Conservation (phyloP, 2,888 invertebrate genomes). For the Pomacea canaliculata region DNA sequence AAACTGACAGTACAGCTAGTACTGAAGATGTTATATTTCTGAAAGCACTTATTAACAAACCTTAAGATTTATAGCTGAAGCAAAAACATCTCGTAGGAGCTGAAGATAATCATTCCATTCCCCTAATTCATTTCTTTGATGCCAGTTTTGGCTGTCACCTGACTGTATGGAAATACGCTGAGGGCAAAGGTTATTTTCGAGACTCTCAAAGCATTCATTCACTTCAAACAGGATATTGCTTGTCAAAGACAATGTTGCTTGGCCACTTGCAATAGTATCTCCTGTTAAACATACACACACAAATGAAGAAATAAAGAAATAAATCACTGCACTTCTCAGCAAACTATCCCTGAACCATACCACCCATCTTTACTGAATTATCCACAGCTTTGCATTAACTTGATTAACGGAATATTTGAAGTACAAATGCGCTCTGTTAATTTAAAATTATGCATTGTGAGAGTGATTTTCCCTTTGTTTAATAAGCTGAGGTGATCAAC, state of each 20-base stretch:
- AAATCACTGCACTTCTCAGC: not conserved
- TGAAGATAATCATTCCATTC: slow-evolving; percentile 33
- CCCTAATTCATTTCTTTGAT: slow-evolving; percentile 7
- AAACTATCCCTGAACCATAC: no score
- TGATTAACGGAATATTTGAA: no score
- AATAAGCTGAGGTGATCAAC: no score
- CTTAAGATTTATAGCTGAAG: slow-evolving; percentile 31
- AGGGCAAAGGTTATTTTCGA: slow-evolving; percentile 17
- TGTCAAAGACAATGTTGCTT: slow-evolving; percentile 57
- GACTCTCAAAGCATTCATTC: slow-evolving; percentile 26
- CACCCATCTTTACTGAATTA: no score
- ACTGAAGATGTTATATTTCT: no score
- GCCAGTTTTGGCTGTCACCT: slow-evolving; percentile 5
- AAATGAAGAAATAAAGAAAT: not conserved
- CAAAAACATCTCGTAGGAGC: slow-evolving; percentile 32
- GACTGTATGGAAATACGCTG: slow-evolving; percentile 4
- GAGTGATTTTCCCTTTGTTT: no score
- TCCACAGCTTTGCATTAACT: no score
- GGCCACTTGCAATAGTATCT: slow-evolving; percentile 55
- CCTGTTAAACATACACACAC: slow-evolving; percentile 41
- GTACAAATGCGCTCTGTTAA: no score
- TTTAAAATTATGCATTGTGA: no score
- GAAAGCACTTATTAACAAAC: slow-evolving; percentile 1
- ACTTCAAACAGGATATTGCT: slow-evolving; percentile 48
- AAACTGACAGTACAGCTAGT: no score